These are phyloP conservation scores for Phodopus roborovskii DNA, from an alignment of 2,113 vertebrate species.

Conservation along the genomic window DNA sequence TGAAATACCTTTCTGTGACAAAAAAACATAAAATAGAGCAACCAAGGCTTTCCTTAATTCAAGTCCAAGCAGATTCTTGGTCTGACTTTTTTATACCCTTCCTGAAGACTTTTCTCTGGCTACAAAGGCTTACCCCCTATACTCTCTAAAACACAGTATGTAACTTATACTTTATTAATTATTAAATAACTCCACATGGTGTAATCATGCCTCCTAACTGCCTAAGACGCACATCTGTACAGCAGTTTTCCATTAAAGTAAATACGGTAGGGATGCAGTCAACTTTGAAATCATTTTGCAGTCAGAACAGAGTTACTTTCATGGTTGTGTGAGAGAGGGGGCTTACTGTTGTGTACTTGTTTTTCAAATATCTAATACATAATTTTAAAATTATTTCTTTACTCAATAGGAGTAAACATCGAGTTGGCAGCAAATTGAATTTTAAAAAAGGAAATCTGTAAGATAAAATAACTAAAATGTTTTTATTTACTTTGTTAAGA, in stretches of 20 bases:
- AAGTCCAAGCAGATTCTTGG: background rate
- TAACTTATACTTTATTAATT: background rate
- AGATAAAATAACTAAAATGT: background rate
- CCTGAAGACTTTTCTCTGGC: background rate
- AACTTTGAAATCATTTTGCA: slow-evolving; percentile 47
- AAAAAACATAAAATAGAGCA: slow-evolving; percentile 22
- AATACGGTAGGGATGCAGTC: background rate
- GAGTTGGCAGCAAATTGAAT: background rate
- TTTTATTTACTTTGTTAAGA: slow-evolving; percentile 42
- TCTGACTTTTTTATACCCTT: slow-evolving; percentile 21
- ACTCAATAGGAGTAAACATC: background rate
- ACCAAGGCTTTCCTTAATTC: background rate
- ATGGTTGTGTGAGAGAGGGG: background rate
- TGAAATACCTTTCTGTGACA: background rate
- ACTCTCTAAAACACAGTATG: background rate
- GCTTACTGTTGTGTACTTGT: background rate
- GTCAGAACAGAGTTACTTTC: background rate
- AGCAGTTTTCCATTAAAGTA: background rate
- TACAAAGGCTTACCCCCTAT: background rate
- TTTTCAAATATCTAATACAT: slow-evolving; percentile 31
- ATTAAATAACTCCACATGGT: slow-evolving; percentile 9
- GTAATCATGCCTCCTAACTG: background rate
- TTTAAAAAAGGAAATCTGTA: background rate
- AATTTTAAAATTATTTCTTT: slow-evolving; percentile 20
- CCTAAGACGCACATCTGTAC: background rate